Percentiles rank a stretch among this genome's conserved stretches.
phyloP scores from a whole-genome alignment of 2,888 invertebrate genomes.

The Timema cristinae region DNA sequence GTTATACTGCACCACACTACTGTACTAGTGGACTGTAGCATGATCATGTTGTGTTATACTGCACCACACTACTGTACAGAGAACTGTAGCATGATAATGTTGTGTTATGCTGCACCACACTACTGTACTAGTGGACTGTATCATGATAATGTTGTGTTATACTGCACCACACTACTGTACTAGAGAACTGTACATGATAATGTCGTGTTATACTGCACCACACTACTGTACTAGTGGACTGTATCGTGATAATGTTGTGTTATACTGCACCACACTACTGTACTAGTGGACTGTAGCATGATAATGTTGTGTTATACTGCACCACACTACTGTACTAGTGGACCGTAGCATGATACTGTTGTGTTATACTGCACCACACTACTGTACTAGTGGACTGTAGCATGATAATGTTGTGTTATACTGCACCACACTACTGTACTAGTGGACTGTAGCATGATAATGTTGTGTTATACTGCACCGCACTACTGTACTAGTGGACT shows the following conservation, averaged over 20 bases:
- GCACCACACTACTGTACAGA: slow-evolving; percentile 71
- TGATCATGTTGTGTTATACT: slow-evolving; percentile 59
- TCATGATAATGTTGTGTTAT: too few relatives aligned
- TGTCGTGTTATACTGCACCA: too few relatives aligned
- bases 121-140: too few relatives aligned
- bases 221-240: too few relatives aligned
- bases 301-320: too few relatives aligned
- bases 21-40: neutral
- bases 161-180: too few relatives aligned
- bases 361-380: neutral
- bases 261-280: slow-evolving; percentile 74
- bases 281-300: too few relatives aligned
- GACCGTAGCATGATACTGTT: neutral
- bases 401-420: neutral
- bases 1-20: too few relatives aligned
- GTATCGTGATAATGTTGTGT: too few relatives aligned
- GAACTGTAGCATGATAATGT: neutral
- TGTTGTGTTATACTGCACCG: neutral
- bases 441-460: neutral
- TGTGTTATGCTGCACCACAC: neutral
- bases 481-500: too few relatives aligned
- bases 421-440: neutral
- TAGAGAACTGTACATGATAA: too few relatives aligned
- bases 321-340: too few relatives aligned
- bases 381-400: neutral